Conservation (phyloP, 2,888 invertebrate species). For the Tenthredo distinguenda region DNA sequence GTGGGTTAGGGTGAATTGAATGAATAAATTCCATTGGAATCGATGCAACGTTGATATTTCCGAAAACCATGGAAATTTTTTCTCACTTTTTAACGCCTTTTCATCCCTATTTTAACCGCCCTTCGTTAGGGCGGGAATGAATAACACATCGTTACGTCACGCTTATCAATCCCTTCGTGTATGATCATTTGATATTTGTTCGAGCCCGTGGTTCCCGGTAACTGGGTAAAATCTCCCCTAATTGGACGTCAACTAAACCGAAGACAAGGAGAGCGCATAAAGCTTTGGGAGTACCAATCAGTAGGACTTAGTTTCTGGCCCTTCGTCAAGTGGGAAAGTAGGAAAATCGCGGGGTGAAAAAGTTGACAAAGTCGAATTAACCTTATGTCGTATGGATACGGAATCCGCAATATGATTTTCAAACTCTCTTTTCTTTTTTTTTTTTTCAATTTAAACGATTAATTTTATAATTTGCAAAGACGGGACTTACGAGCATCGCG, state of each 20-base stretch:
- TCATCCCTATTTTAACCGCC: not conserved
- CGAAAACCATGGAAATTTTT: not conserved
- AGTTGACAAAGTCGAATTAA: not conserved
- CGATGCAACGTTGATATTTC: not conserved
- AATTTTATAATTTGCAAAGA: not conserved
- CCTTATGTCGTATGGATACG: too few species aligned
- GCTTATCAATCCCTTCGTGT: not conserved
- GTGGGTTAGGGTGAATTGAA: not conserved
- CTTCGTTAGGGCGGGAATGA: not conserved
- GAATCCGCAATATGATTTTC: too few species aligned
- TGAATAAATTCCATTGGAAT: not conserved
- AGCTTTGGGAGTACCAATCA: slow-evolving; percentile 15
- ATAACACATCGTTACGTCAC: not conserved
- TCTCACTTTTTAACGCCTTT: not conserved
- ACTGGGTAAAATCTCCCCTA: slow-evolving; percentile 33
- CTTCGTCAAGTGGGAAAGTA: slow-evolving; percentile 9
- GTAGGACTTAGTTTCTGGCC: slow-evolving; percentile 3
- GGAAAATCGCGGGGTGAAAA: not conserved
- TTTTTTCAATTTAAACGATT: too few species aligned
- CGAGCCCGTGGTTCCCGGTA: not conserved
- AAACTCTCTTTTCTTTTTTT: too few species aligned
- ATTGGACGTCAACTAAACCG: slow-evolving; percentile 39
- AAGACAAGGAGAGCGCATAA: slow-evolving; percentile 1
- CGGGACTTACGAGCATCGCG: not conserved
- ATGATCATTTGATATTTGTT: not conserved